Evolutionary conservation across 2,888 invertebrate species (phyloP).

Genomic region (Aporophyla nigra): DNA sequence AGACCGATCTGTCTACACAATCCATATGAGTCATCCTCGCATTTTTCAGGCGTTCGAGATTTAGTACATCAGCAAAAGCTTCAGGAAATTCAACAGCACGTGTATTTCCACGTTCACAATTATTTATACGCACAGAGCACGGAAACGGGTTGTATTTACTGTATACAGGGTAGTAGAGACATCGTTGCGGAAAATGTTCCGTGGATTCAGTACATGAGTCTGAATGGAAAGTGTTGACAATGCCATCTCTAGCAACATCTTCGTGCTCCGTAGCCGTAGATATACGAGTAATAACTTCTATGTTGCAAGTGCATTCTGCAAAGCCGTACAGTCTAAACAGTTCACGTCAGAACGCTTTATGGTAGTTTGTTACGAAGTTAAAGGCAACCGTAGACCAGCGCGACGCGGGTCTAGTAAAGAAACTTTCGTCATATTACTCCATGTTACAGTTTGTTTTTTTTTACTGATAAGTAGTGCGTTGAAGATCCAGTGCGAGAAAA

Average conservation of each 20-base stretch:
- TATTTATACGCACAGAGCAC: neutral
- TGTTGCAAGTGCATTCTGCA: neutral
- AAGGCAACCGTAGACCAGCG: too few relatives aligned
- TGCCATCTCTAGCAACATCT: neutral
- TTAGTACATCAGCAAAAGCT: conserved; percentile 1
- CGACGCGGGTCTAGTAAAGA: too few relatives aligned
- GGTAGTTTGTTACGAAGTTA: neutral
- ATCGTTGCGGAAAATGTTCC: too few relatives aligned
- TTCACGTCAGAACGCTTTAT: neutral
- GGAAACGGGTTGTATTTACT: neutral
- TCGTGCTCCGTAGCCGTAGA: neutral
- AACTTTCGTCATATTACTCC: too few relatives aligned
- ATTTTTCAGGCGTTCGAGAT: conserved; percentile 20
- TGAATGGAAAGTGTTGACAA: too few relatives aligned
- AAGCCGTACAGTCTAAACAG: conserved; percentile 4
- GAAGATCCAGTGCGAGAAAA: too few relatives aligned
- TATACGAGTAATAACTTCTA: neutral
- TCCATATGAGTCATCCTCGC: conserved; percentile 13
- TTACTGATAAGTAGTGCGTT: too few relatives aligned
- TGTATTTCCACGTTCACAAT: neutral
- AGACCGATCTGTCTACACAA: conserved; percentile 17
- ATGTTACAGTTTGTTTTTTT: too few relatives aligned
- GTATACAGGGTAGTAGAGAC: too few relatives aligned
- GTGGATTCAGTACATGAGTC: too few relatives aligned
- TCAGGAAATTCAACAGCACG: conserved; percentile 9